Conservation (phyloP, 2,113 vertebrate species). For the Ptilorrhoa leucosticta region DNA sequence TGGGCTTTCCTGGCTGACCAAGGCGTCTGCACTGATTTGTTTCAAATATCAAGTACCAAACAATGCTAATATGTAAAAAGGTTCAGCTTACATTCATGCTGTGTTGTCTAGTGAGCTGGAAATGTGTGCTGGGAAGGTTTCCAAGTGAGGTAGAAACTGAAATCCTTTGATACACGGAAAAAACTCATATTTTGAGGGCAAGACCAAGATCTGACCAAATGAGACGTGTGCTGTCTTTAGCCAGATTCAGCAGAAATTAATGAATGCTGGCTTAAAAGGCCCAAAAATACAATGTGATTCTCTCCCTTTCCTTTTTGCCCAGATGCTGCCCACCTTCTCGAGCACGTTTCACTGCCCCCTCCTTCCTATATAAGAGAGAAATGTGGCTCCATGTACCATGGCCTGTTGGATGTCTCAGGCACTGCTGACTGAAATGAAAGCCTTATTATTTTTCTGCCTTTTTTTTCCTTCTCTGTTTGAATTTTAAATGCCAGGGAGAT, state of each 20-base stretch:
- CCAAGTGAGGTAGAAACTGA: neutral
- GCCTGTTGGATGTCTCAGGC: neutral
- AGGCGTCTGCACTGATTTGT: accelerated
- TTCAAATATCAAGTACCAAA: neutral
- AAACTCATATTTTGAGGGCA: neutral
- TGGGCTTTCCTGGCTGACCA: neutral
- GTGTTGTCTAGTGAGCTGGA: neutral
- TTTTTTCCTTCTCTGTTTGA: neutral
- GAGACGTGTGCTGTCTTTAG: neutral
- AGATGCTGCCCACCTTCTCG: neutral
- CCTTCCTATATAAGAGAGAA: neutral
- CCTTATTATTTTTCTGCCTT: neutral
- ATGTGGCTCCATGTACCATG: neutral
- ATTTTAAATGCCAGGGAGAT: slow-evolving; percentile 14
- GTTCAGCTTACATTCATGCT: neutral
- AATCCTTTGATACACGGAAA: neutral
- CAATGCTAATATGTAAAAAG: accelerated
- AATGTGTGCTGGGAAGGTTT: neutral
- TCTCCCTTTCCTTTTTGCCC: neutral
- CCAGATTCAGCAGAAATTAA: neutral
- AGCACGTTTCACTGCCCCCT: neutral
- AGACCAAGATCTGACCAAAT: neutral
- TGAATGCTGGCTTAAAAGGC: neutral
- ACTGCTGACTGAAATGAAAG: neutral
- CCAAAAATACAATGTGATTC: neutral